These are phyloP conservation scores for Columbina picui DNA, from an alignment of 2,113 vertebrate species.

Conservation along the genomic window DNA sequence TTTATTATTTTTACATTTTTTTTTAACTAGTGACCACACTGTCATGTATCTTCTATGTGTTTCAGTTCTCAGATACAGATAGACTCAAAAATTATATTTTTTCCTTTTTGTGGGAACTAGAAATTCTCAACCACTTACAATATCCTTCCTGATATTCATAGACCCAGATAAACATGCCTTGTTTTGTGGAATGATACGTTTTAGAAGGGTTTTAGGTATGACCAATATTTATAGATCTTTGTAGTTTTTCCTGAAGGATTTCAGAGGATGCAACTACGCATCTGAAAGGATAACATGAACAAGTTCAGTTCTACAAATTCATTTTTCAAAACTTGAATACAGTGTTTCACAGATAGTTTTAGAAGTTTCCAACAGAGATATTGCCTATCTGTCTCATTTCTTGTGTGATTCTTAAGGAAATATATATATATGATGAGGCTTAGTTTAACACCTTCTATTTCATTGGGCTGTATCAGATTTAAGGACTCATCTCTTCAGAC, in stretches of 20 bases:
- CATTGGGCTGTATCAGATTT: accelerated
- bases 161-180: neutral
- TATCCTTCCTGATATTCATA: neutral
- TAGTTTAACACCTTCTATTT: neutral
- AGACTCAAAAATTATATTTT: neutral
- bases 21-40: neutral
- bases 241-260: neutral
- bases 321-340: neutral
- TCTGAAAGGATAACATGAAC: neutral
- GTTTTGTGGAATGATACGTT: neutral
- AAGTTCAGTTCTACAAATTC: neutral
- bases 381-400: neutral
- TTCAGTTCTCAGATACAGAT: neutral
- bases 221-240: neutral
- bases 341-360: neutral
- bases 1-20: neutral
- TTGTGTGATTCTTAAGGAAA: neutral
- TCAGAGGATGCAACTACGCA: neutral
- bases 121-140: neutral
- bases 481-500: neutral
- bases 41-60: neutral
- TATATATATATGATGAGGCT: no score
- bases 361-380: neutral
- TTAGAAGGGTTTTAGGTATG: neutral
- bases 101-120: neutral